Percentiles rank a stretch among this genome's conserved stretches.
phyloP scores from a whole-genome alignment of 37 sponge, comb jelly and placozoan species.

The Theonella swinhoei region DNA sequence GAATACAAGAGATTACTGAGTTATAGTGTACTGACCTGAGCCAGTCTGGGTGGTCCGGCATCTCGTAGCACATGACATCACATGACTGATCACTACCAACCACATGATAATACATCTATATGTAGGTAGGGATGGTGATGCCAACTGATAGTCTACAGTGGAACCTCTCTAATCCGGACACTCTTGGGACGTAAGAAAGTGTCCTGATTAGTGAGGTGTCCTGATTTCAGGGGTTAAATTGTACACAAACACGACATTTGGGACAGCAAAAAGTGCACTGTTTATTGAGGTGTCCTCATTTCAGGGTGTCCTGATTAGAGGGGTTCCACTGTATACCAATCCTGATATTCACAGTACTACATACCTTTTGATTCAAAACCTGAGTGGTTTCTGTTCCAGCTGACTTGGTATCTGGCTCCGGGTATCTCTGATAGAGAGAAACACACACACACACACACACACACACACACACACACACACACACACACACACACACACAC shows the following conservation, averaged over 20 bases:
- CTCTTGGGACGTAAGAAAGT: too few species aligned
- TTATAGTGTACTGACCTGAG: conserved; percentile 53
- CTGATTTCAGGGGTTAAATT: too few species aligned
- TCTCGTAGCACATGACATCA: conserved; percentile 86
- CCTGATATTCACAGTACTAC: background rate
- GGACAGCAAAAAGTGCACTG: too few species aligned
- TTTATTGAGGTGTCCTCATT: too few species aligned
- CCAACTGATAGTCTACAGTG: too few species aligned
- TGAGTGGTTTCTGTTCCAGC: conserved; percentile 78
- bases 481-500: conserved; percentile 5
- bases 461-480: conserved; percentile 8
- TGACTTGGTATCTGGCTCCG: conserved; percentile 62
- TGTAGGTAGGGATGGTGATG: background rate
- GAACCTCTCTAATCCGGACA: too few species aligned
- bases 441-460: too few species aligned
- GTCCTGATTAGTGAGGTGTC: too few species aligned
- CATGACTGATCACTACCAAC: conserved; percentile 72
- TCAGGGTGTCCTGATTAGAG: too few species aligned
- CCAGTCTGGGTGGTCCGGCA: conserved; percentile 87
- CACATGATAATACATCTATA: conserved; percentile 87
- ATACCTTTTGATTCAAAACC: conserved; percentile 66
- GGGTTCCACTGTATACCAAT: too few species aligned
- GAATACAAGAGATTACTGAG: background rate
- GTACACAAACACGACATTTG: too few species aligned
- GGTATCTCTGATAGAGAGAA: conserved; percentile 60